Conservation (phyloP, 2,888 invertebrate species). For the Aporophyla lueneburgensis region DNA sequence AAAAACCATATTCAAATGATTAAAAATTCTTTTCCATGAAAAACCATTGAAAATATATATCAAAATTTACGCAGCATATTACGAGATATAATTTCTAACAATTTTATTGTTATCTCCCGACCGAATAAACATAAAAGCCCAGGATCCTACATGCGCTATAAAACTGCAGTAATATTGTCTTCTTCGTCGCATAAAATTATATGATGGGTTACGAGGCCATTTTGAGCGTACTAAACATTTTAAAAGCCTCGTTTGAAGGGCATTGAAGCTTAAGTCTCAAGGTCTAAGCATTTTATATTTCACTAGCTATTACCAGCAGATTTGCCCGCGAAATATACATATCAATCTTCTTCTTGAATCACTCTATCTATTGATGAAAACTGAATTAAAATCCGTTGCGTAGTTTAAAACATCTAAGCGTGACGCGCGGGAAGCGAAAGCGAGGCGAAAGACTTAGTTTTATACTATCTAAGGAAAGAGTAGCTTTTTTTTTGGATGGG, state of each 20-base stretch:
- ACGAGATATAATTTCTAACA: conserved; percentile 47
- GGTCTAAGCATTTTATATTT: background rate
- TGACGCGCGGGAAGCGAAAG: too few species aligned
- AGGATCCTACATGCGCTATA: conserved; percentile 42
- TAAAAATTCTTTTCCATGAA: background rate
- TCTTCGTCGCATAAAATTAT: conserved; percentile 54
- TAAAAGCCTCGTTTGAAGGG: conserved; percentile 33
- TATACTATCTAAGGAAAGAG: too few species aligned
- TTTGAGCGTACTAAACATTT: conserved; percentile 45
- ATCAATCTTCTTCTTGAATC: too few species aligned
- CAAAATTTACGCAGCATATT: conserved; percentile 35
- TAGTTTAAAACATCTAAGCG: too few species aligned
- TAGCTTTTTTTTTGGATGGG: too few species aligned
- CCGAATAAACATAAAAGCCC: conserved; percentile 59
- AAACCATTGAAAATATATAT: conserved; percentile 1
- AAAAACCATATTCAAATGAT: background rate
- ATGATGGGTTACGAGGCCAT: conserved; percentile 36
- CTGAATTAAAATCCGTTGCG: too few species aligned
- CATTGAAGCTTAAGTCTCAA: background rate
- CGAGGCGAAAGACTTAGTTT: too few species aligned
- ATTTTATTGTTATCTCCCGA: conserved; percentile 57
- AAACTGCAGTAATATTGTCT: conserved; percentile 56
- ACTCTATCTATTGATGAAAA: too few species aligned
- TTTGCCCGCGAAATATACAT: too few species aligned
- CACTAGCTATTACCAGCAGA: too few species aligned